Conservation (phyloP, 2,888 invertebrate genomes). For the Bursaphelenchus okinawaensis region DNA sequence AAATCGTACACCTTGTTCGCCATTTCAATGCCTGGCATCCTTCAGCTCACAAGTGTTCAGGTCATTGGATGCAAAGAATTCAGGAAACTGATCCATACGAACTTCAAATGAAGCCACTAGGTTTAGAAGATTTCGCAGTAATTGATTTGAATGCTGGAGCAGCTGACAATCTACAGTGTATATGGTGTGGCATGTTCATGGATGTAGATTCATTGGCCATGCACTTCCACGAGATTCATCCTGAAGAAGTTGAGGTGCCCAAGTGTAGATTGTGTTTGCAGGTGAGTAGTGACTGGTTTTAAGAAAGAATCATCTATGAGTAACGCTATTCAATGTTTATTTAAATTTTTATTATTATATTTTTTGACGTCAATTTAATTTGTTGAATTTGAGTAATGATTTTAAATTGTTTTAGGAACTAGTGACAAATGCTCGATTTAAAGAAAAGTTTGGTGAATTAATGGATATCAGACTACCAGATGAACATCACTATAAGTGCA, state of each 20-base stretch:
- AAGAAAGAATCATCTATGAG: no score
- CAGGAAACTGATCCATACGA: constrained; percentile 6
- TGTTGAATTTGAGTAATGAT: background rate
- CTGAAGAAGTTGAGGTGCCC: constrained; percentile 54
- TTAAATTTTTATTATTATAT: constrained; percentile 11
- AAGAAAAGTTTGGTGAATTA: constrained; percentile 49
- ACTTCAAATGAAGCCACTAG: constrained; percentile 30
- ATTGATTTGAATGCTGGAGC: constrained; percentile 39
- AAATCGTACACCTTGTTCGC: constrained; percentile 52
- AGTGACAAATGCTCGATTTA: constrained; percentile 49
- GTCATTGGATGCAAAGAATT: constrained; percentile 38
- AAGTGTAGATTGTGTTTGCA: constrained; percentile 53
- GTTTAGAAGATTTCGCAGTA: constrained; percentile 49
- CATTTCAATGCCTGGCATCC: constrained; percentile 58
- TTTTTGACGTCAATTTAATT: constrained; percentile 11
- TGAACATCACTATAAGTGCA: constrained; percentile 44
- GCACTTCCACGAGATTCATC: constrained; percentile 56
- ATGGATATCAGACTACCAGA: constrained; percentile 51
- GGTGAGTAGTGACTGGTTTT: no score
- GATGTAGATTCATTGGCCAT: constrained; percentile 42
- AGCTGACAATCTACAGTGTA: constrained; percentile 53
- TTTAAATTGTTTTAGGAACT: constrained; percentile 44
- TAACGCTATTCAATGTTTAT: no score
- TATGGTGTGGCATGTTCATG: constrained; percentile 57
- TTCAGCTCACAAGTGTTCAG: constrained; percentile 51